Evolutionary conservation across 2,113 vertebrate genomes (phyloP), one percentile per base, ranked within the genome.

Genomic region (Bubalus kerabau): DNA sequence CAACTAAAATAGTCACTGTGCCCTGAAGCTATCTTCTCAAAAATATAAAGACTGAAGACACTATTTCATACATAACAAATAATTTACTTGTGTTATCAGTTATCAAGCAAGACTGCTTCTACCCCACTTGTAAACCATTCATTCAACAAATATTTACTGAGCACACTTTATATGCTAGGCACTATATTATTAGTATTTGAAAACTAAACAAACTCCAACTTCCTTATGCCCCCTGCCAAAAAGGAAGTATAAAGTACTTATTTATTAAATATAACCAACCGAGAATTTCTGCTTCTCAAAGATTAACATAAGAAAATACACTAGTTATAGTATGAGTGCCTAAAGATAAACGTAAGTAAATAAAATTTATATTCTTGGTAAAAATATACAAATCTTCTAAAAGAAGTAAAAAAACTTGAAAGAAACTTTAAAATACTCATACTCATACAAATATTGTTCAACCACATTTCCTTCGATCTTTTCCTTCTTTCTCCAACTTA

Each of bases 1-100:
- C 80, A 94, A 82, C 74, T 92, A 94, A 97, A 98, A 87, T 97
- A 96, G 64, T 95, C 57, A 80, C 64, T 83, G 50, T 93, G n/a
- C 36, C 87, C 30, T 94, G 17, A 96, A 87, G 59, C 3, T 64
- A 36, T 90, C 93, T 93, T 91, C 96, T 90, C 62, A 95, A 95
- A 96, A n/a, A 94, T 43, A 96, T 14, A 95, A 96, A 94, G 12
- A 97, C 3, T 57, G 6, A 96, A 98, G 96, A 92, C 52, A 96
- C 17, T 40, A 92, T 78, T 95, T 97, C 86, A 97, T 19, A 96
- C 40, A 95, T 0, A 95, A 62, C 30, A 87, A 92, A 84, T 86
- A 96, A 93, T 90, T 92, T 95, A 94, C 74, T 87, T 92, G 28
- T 74, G 40, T n/a, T 88, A 52, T 86, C 23, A 32, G 64, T 94